Percentiles rank a stretch among this genome's conserved stretches.
phyloP scores from a whole-genome alignment of 2,888 invertebrate genomes.

The Dasysyrphus tricinctus region DNA sequence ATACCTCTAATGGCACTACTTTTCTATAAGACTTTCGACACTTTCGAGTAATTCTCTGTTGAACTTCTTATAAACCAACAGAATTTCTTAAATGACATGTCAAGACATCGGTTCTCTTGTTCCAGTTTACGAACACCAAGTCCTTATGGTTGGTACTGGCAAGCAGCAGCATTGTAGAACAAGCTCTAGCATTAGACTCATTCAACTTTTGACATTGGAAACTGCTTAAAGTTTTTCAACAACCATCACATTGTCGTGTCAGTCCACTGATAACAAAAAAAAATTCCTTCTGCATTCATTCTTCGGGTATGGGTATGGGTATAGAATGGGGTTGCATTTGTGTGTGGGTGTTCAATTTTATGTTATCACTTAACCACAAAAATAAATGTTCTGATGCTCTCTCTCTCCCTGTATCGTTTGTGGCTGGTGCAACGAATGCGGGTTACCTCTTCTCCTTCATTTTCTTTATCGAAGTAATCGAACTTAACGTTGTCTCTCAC shows the following conservation, averaged over 20 bases:
- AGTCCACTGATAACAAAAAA: conserved; percentile 32
- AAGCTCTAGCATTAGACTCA: conserved; percentile 35
- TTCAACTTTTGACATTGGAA: conserved; percentile 65
- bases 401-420: conserved; percentile 5
- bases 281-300: not conserved
- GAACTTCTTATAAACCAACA: conserved; percentile 37
- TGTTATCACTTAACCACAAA: conserved; percentile 66
- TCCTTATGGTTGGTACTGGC: not conserved
- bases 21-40: conserved; percentile 40
- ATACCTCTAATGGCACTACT: conserved; percentile 38
- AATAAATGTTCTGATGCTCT: conserved; percentile 37
- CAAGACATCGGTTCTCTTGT: conserved; percentile 53
- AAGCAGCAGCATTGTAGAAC: not conserved
- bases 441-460: not conserved
- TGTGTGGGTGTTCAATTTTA: conserved; percentile 51
- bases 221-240: conserved; percentile 51
- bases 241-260: conserved; percentile 23
- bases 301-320: not conserved
- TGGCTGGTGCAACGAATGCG: conserved; percentile 18
- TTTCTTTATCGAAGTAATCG: conserved; percentile 58
- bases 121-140: not conserved
- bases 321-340: not conserved
- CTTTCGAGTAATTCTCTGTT: conserved; percentile 39
- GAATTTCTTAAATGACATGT: conserved; percentile 53
- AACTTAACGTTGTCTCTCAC: conserved; percentile 40